Conservation (phyloP, 2,113 vertebrate genomes). For the Shinisaurus crocodilurus region DNA sequence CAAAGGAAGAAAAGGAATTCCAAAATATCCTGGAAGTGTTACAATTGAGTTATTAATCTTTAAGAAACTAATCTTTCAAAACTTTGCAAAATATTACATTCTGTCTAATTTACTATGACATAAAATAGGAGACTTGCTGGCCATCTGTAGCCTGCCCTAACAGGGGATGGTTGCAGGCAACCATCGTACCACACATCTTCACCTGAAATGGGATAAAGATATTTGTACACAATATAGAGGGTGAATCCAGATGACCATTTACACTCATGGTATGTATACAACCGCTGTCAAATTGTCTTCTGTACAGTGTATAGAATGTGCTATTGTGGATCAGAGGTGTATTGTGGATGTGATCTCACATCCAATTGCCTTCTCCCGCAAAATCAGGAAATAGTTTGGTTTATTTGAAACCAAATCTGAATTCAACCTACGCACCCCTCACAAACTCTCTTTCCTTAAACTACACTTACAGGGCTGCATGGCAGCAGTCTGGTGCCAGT, state of each 20-base stretch:
- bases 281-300: neutral
- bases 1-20: conserved; percentile 27
- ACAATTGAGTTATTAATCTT: neutral
- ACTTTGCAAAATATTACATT: neutral
- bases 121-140: neutral
- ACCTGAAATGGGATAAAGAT: neutral
- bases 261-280: too few species aligned
- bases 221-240: neutral
- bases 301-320: neutral
- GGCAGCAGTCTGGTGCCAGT: neutral
- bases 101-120: neutral
- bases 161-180: neutral
- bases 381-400: neutral
- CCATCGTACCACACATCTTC: neutral
- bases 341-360: too few species aligned
- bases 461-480: neutral
- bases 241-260: neutral
- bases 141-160: neutral
- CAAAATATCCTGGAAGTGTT: conserved; percentile 28
- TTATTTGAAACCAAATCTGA: neutral
- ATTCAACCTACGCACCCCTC: neutral
- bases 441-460: neutral
- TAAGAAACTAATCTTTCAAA: neutral
- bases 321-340: neutral
- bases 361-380: neutral